phyloP scores from a whole-genome alignment of 2,113 vertebrate species.

The Myanophis thanlyinensis region DNA sequence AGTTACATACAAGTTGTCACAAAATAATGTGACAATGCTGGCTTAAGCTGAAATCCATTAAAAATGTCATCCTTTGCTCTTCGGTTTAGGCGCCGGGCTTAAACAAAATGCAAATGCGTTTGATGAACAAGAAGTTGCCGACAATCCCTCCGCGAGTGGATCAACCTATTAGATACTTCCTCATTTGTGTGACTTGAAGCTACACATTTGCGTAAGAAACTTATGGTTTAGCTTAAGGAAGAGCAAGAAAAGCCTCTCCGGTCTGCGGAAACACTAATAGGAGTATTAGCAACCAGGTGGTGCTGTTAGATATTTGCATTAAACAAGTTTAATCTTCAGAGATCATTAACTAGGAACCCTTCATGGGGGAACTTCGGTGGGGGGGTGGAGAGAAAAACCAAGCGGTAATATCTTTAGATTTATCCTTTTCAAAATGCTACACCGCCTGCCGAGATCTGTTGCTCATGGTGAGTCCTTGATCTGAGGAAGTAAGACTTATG shows the following conservation, averaged over 20 bases:
- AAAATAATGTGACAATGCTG: background rate
- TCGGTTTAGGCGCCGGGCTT: background rate
- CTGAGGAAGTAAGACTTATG: background rate
- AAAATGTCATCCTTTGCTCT: background rate
- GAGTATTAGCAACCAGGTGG: background rate
- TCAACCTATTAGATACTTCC: background rate
- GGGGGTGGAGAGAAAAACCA: background rate
- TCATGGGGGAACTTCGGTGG: conserved; percentile 2
- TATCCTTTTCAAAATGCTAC: conserved; percentile 13
- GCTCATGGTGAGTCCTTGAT: background rate
- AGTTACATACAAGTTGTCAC: background rate
- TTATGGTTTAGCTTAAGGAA: background rate
- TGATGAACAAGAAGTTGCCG: background rate
- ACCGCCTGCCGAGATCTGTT: background rate
- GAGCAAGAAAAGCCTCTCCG: background rate
- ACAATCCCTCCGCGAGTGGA: background rate
- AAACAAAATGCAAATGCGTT: background rate
- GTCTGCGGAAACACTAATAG: background rate
- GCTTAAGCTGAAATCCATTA: background rate
- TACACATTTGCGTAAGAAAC: background rate
- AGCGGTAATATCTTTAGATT: conserved; percentile 13
- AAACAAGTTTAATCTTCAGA: conserved; percentile 36
- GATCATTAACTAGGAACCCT: conserved; percentile 8
- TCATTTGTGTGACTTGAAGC: background rate
- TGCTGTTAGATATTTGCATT: background rate